These are phyloP conservation scores for Hyppa rectilinea DNA, from an alignment of 2,888 invertebrate species.

Conservation along the genomic window DNA sequence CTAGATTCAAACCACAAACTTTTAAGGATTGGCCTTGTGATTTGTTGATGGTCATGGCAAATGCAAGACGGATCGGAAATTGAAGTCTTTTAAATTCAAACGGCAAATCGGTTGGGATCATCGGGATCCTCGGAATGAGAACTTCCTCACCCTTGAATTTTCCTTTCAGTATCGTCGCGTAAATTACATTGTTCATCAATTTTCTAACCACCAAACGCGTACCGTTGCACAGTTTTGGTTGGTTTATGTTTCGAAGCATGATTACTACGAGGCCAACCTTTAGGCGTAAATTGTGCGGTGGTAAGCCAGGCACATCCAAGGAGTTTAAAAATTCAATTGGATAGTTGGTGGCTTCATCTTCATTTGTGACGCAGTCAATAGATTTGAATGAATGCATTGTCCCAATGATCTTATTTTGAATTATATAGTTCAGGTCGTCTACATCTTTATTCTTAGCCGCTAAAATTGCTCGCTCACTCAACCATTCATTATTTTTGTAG, in stretches of 20 bases:
- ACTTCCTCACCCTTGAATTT: constrained; percentile 22
- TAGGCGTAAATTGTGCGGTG: constrained; percentile 24
- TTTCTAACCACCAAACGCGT: no score
- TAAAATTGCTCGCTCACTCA: constrained; percentile 20
- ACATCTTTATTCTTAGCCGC: constrained; percentile 23
- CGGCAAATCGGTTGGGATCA: no score
- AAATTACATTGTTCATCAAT: no score
- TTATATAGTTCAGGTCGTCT: constrained; percentile 5
- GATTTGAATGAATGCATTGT: constrained; percentile 24
- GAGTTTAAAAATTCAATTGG: constrained; percentile 29
- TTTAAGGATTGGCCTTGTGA: constrained; percentile 28
- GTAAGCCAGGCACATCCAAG: constrained; percentile 24
- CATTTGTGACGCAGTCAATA: constrained; percentile 20
- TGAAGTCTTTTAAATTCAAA: constrained; percentile 50
- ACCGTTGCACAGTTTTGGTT: no score
- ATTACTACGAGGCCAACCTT: constrained; percentile 1
- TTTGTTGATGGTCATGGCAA: constrained; percentile 29
- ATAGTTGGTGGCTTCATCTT: constrained; percentile 28
- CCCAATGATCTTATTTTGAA: constrained; percentile 16
- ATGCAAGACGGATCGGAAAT: constrained; percentile 45
- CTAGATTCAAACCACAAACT: constrained; percentile 21
- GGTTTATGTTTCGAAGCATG: no score
- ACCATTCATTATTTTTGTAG: constrained; percentile 9
- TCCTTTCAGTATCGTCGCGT: no score
- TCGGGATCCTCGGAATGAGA: constrained; percentile 24